Base-by-base conservation (phyloP, 2,113 vertebrate genomes). In the Sapajus apella region DNA sequence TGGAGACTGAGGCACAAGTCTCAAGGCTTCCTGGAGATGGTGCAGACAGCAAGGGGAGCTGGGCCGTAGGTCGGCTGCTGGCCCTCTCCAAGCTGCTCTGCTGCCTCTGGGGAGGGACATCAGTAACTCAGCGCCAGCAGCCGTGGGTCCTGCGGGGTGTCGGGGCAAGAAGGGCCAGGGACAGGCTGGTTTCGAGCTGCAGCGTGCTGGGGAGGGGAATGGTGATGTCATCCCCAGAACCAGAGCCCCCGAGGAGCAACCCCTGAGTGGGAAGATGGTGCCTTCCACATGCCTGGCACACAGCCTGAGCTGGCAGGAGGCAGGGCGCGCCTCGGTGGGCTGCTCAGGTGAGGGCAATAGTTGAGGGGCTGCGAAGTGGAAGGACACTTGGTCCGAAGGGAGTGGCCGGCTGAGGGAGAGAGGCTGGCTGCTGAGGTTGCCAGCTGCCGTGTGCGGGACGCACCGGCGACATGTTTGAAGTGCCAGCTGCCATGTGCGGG, bases 391-490 rank as follows among this genome's bases (percentile, higher is more conserved):
- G 25, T 7, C 12, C 3, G 8, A 20, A 10, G 7, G 23, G 27
- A 21, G 37, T 30, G 58, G 11, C 58, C 3, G 2, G 37, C 14
- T 2, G 47, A 18, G 9, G 1, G 45, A 17, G 47, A 18, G 61
- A 81, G 47, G 40, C 27, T 30, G 37, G 45, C 4, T 6, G 37
- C 6, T 20, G 18, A 12, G 70, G 56, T 40, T 40, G 37, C 25
- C 47, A 18, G 3, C 66, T 3, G 0, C 80, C 0, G 1, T 13
- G 58, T 27, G 11, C 25, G 25, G 25, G 2, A 30, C 1, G 0
- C 11, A 5, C 30, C 27, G 1, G 11, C 0, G 2, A 0, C 8
- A 0, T 0, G 0, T 8, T 8, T 73, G 3, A 11, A n/a, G 56
- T 80, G 37, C 25, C 47, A 18, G 3, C 66, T 3, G 0, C 80